These are phyloP conservation scores for Nicator chloris DNA, from an alignment of 2,113 vertebrate genomes.

Conservation along the genomic window DNA sequence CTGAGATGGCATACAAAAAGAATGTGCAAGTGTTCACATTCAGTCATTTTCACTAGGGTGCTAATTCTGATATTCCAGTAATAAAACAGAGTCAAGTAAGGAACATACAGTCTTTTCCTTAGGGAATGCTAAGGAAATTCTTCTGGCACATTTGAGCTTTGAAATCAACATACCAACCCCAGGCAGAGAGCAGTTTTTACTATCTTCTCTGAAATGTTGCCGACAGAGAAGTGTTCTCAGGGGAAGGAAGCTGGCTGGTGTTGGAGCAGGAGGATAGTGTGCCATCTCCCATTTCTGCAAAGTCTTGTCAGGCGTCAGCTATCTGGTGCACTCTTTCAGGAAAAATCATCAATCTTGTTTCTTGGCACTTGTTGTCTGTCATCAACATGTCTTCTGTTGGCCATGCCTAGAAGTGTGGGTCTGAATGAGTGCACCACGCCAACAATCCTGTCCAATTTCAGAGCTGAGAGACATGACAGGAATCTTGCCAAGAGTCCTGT, in stretches of 20 bases:
- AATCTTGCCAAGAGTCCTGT: background rate
- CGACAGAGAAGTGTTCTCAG: constrained; percentile 10
- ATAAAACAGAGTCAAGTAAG: background rate
- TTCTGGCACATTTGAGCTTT: background rate
- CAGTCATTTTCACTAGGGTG: background rate
- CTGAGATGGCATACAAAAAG: background rate
- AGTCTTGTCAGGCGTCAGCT: constrained; percentile 25
- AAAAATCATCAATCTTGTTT: constrained; percentile 35
- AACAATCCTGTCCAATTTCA: constrained; percentile 27
- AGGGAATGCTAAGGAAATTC: background rate
- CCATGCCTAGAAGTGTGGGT: constrained; percentile 1
- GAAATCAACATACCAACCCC: background rate
- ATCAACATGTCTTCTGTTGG: constrained; percentile 30
- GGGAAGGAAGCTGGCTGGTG: constrained; percentile 12
- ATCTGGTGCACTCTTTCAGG: constrained; percentile 12
- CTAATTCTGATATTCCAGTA: background rate
- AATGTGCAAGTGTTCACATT: background rate
- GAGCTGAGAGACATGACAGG: constrained; percentile 2
- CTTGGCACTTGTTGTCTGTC: constrained; percentile 24
- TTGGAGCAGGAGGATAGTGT: background rate
- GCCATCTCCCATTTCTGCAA: constrained; percentile 5
- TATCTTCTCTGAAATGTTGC: background rate
- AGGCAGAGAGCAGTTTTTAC: background rate
- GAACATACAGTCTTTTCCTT: background rate
- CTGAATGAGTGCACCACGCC: background rate